These are phyloP conservation scores for Varanus salvator DNA, from an alignment of 2,113 vertebrate genomes.

Conservation along the genomic window DNA sequence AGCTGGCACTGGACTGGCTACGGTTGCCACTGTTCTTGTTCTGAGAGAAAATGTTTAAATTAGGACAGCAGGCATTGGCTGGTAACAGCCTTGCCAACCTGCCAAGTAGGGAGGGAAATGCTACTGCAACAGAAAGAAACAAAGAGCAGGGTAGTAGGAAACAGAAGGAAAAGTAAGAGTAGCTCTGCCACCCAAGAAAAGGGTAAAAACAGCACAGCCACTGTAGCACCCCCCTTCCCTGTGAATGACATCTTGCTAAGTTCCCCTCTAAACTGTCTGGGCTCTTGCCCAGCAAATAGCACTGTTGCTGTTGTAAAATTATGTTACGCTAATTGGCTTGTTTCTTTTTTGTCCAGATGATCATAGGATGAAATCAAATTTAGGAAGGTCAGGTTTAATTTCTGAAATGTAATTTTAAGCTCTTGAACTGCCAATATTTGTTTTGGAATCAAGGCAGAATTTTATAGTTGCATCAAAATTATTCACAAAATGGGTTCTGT, in stretches of 20 bases:
- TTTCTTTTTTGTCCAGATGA: background rate
- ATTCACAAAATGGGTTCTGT: background rate
- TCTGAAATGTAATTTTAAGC: background rate
- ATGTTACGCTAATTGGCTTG: background rate
- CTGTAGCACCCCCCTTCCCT: too few species aligned
- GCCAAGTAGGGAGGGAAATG: too few species aligned
- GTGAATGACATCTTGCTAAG: too few species aligned
- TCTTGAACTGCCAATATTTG: background rate
- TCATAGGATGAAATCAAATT: background rate
- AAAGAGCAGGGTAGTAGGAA: too few species aligned
- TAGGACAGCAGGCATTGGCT: background rate
- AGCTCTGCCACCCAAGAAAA: too few species aligned
- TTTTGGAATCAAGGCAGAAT: background rate
- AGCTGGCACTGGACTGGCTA: background rate
- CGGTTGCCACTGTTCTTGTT: background rate
- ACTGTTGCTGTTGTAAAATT: background rate
- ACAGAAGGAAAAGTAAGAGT: too few species aligned
- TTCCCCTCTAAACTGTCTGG: too few species aligned
- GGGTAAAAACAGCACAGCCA: too few species aligned
- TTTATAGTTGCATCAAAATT: background rate
- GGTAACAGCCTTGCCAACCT: too few species aligned
- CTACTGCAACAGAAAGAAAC: too few species aligned
- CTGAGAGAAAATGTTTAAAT: background rate
- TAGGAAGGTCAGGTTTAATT: constrained; percentile 4
- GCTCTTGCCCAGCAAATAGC: background rate